phyloP scores from a whole-genome alignment of 2,888 invertebrate genomes.

The Norana najaformis region DNA sequence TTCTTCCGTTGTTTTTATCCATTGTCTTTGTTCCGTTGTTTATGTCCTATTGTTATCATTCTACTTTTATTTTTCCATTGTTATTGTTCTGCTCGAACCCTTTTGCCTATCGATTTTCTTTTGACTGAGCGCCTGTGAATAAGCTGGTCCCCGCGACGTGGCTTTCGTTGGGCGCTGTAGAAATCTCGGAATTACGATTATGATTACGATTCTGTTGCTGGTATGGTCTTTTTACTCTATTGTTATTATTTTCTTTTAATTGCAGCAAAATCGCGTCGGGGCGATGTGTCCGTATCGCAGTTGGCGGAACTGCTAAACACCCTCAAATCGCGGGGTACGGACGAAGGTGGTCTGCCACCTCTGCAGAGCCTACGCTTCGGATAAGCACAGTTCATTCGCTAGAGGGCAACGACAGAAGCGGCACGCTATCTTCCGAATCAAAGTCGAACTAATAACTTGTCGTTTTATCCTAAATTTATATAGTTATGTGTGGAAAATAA shows the following conservation, averaged over 20 bases:
- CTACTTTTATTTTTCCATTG: not conserved
- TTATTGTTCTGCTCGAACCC: not conserved
- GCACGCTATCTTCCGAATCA: too few relatives aligned
- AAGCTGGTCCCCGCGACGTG: too few relatives aligned
- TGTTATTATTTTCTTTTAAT: not conserved
- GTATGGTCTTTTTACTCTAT: too few relatives aligned
- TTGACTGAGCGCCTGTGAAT: too few relatives aligned
- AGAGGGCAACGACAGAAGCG: not conserved
- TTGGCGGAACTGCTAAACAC: constrained; percentile 40
- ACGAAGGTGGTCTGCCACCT: constrained; percentile 37
- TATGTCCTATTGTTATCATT: not conserved
- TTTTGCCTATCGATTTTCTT: not conserved
- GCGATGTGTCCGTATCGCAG: constrained; percentile 40
- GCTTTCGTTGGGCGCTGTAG: too few relatives aligned
- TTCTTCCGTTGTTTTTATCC: not conserved
- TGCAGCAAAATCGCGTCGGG: constrained; percentile 25
- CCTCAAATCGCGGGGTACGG: constrained; percentile 34
- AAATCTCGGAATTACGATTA: too few relatives aligned
- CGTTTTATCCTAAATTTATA: not conserved
- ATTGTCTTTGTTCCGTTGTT: not conserved
- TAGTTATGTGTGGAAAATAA: not conserved
- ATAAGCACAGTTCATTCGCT: not conserved
- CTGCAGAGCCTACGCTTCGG: constrained; percentile 41
- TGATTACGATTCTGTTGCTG: too few relatives aligned
- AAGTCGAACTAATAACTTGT: not conserved